Conservation (phyloP, 2,888 invertebrate genomes). For the Oscheius onirici region DNA sequence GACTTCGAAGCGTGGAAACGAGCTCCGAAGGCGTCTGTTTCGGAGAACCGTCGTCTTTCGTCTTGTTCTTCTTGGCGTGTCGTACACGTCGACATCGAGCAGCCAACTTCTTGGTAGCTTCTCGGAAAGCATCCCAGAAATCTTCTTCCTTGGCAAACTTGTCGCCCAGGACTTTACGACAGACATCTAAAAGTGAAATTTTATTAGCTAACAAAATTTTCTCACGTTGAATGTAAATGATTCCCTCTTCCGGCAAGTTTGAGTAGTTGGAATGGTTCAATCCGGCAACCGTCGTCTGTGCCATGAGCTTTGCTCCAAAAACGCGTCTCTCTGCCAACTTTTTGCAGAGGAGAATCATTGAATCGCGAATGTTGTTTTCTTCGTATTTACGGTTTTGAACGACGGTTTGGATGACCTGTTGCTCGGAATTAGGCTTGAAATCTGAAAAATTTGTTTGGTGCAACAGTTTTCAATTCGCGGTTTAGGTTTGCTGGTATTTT, state of each 20-base stretch:
- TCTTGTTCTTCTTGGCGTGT: slow-evolving; percentile 68
- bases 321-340: slow-evolving; percentile 71
- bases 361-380: slow-evolving; percentile 65
- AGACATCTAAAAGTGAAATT: slow-evolving; percentile 62
- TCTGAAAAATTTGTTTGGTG: slow-evolving; percentile 45
- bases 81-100: slow-evolving; percentile 69
- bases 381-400: slow-evolving; percentile 67
- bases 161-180: slow-evolving; percentile 62
- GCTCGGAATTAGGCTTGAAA: slow-evolving; percentile 67
- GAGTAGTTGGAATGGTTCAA: slow-evolving; percentile 71
- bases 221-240: slow-evolving; percentile 70
- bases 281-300: slow-evolving; percentile 70
- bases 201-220: background rate
- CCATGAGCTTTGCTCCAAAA: slow-evolving; percentile 70
- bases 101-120: slow-evolving; percentile 70
- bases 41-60: slow-evolving; percentile 41
- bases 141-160: slow-evolving; percentile 65
- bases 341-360: slow-evolving; percentile 70
- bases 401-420: slow-evolving; percentile 68
- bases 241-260: slow-evolving; percentile 69
- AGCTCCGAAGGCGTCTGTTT: slow-evolving; percentile 13
- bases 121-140: slow-evolving; percentile 70
- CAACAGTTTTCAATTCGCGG: too few relatives aligned
- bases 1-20: slow-evolving; percentile 16
- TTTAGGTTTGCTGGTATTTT: too few relatives aligned